Percentiles rank a stretch among this genome's conserved stretches.
Evolutionary conservation across 2,113 vertebrate species (phyloP).

Genomic region (Eonycteris spelaea): DNA sequence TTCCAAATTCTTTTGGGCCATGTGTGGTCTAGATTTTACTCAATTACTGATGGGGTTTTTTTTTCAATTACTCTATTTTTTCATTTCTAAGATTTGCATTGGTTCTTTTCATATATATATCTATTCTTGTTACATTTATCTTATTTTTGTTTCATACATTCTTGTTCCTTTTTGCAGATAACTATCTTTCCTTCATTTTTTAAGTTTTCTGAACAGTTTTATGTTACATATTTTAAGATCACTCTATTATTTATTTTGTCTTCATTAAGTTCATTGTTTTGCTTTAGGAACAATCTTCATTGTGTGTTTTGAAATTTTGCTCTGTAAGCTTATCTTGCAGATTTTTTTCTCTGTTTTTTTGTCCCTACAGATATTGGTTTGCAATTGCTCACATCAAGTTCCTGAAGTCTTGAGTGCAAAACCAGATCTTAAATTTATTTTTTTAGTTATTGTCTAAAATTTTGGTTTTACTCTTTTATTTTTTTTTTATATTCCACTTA

Average conservation of each 20-base stretch:
- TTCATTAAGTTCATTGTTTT: not conserved
- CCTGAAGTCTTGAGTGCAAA: not conserved
- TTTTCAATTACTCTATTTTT: not conserved
- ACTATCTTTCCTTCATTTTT: not conserved
- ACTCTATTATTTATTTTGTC: not conserved
- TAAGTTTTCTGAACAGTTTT: not conserved
- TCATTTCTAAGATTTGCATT: not conserved
- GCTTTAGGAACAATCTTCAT: not conserved
- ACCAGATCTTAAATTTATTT: not conserved
- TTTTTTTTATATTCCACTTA: not conserved
- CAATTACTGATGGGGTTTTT: not conserved
- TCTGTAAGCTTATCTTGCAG: not conserved
- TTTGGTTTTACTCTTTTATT: not conserved
- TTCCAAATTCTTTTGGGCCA: not conserved
- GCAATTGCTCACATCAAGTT: not conserved
- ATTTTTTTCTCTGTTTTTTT: not conserved
- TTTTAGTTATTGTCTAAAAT: not conserved
- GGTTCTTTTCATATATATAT: not conserved
- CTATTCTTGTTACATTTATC: not conserved
- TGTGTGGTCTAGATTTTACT: not conserved
- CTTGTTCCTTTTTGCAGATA: not conserved
- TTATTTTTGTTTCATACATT: not conserved
- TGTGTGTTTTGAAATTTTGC: not conserved
- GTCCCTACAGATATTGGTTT: not conserved
- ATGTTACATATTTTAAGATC: not conserved